Evolutionary conservation across 2,113 vertebrate species (phyloP), one percentile per base, ranked within the genome.

Genomic region (Lophochroa leadbeateri): DNA sequence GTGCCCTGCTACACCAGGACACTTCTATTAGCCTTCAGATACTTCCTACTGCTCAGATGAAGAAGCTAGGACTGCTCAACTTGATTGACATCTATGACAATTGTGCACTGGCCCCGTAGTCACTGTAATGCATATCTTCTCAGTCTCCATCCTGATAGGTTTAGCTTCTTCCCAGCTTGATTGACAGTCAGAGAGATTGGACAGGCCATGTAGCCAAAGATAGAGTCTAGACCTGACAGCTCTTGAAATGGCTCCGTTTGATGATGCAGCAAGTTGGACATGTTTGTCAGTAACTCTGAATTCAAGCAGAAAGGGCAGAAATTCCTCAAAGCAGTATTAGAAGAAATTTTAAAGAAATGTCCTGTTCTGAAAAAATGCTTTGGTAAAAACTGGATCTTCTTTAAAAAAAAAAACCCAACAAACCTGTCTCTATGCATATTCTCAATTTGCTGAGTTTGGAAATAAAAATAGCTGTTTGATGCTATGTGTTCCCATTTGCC

Each of bases 381-480:
- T 58, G 15, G 35, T 70, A 81, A 94, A 96, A 94, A 90, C 7
- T 78, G 6, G 6, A 86, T 55, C 55, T 68, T 43, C 27, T 80
- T 85, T 6, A 6, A 70, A 76, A 84, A 55, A 55, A 31, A 46
- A 68, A 52, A 17, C 3, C 1, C 2, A 20, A 55, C 7, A 84
- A 84, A 91, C 76, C 50, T 93, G 84, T 93, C 82, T 88, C 41
- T 74, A 27, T 70, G 41, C 31, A 94, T 92, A 95, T 78, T 92
- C 57, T 72, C 49, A 91, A 88, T 82, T 47, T 77, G 74, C 83
- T 93, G 90, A 95, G 29, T 90, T 49, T 92, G 53, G 37, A 93
- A 93, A 92, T 61, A 93, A 96, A 97, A 96, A 96, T 93, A 96
- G 81, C 74, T 87, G 7, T 49, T 90, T 69, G 80, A 78, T 91